phyloP scores from a whole-genome alignment of 2,797 vertebrate genomes.

The Centroberyx gerrardi region DNA sequence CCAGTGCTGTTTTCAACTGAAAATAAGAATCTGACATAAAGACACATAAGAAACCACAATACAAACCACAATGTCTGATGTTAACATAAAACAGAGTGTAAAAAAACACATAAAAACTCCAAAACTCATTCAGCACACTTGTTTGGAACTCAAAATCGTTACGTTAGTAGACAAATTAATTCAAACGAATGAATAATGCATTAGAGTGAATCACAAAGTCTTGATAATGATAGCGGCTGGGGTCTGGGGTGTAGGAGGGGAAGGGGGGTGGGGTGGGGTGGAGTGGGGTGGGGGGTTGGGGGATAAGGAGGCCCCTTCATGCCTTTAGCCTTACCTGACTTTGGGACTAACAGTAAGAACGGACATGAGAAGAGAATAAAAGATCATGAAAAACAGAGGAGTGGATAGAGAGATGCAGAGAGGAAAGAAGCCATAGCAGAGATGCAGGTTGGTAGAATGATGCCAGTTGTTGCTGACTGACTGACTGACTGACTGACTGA shows the following conservation, averaged over 20 bases:
- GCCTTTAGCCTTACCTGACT: constrained; percentile 96
- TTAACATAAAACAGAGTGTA: constrained; percentile 19
- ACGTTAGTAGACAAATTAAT: constrained; percentile 59
- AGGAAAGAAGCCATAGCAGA: constrained; percentile 50
- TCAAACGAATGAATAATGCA: constrained; percentile 53
- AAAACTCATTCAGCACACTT: constrained; percentile 1
- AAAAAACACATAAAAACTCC: constrained; percentile 22
- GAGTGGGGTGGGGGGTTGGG: constrained; percentile 1
- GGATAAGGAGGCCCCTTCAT: constrained; percentile 74
- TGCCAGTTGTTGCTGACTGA: constrained; percentile 3
- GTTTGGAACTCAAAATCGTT: constrained; percentile 25
- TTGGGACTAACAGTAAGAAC: constrained; percentile 95
- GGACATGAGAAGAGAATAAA: constrained; percentile 85
- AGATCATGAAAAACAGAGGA: constrained; percentile 71
- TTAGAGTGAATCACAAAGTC: constrained; percentile 66
- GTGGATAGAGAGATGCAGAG: constrained; percentile 54
- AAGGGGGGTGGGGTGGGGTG: constrained; percentile 10
- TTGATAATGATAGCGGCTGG: constrained; percentile 45
- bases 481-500: background rate
- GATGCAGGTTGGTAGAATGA: constrained; percentile 47
- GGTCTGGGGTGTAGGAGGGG: constrained; percentile 26
- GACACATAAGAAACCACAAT: constrained; percentile 46
- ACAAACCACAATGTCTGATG: constrained; percentile 47
- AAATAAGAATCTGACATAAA: constrained; percentile 36
- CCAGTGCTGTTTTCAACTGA: constrained; percentile 30